Base-by-base conservation (phyloP, 1,140 invertebrate species). In the Aporrectodea caliginosa region DNA sequence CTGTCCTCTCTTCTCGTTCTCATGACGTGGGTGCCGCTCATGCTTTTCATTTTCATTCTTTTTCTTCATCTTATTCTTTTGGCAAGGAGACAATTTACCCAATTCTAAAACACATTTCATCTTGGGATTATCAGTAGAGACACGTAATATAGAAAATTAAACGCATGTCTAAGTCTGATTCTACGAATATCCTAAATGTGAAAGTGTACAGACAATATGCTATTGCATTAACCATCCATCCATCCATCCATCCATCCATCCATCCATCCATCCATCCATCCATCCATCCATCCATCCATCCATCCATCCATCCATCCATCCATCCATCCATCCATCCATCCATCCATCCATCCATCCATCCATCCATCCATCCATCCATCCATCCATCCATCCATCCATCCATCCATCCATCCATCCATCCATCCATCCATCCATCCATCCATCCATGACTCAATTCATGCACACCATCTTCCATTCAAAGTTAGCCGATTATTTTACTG, bases 351-450 rank as follows among this genome's bases (percentile, higher is more conserved):
- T 73, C 72, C 72, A 73, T 73, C 72, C 72, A 73, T 73, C 72
- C 72, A 73, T 73, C 72, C 72, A 73, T 73, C 72, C 72, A 73
- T 73, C 72, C 72, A 73, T 73, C 72, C 72, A 73, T 73, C 72
- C 72, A 73, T 73, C 72, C 72, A 73, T 73, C 72, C 72, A 73
- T 73, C 72, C 72, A 74, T 74, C 31, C 73, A 74, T 74, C 31
- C 73, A 74, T 74, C 31, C 73, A 74, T 74, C n/a, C 73, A 74
- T 74, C n/a, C 73, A 74, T 74, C n/a, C 73, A 74, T 74, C n/a
- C 73, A 33, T 0, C n/a, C 73, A 33, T n/a, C n/a, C n/a, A n/a
- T n/a, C n/a, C n/a, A n/a, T n/a, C n/a, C n/a, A n/a, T n/a, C n/a
- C n/a, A n/a, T n/a, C n/a, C n/a, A n/a, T n/a, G n/a, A n/a, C n/a